phyloP scores from a whole-genome alignment of 2,113 vertebrate genomes.

The Ancistrus triradiatus region DNA sequence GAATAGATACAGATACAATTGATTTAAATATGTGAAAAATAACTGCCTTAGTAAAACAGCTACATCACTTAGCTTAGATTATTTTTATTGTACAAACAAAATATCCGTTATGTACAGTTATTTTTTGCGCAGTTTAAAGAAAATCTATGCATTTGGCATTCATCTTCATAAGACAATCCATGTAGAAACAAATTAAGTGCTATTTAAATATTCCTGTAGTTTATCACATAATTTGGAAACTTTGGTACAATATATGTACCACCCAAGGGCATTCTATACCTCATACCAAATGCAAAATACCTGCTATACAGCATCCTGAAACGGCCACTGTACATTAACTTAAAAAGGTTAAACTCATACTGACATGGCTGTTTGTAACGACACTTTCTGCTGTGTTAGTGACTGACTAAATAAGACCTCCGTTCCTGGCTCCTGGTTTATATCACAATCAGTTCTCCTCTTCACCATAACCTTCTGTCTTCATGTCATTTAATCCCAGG shows the following conservation, averaged over 20 bases:
- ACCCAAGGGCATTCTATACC: background rate
- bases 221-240: background rate
- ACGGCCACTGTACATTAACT: background rate
- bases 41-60: no score
- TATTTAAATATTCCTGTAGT: slow-evolving; percentile 18
- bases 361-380: no score
- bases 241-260: background rate
- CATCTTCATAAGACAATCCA: background rate
- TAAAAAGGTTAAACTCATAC: background rate
- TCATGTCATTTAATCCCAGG: slow-evolving; percentile 92
- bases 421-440: slow-evolving; percentile 14
- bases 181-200: slow-evolving; percentile 2
- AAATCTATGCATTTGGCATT: background rate
- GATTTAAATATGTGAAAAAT: no score
- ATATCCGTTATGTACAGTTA: background rate
- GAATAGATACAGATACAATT: no score
- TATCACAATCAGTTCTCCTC: background rate
- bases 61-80: background rate
- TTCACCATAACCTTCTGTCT: slow-evolving; percentile 79
- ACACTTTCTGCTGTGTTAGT: no score
- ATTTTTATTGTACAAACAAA: slow-evolving; percentile 28
- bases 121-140: background rate
- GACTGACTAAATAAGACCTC: no score
- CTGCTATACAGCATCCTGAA: no score
- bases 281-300: background rate